Percentiles rank a stretch among this genome's conserved stretches.
phyloP scores from a whole-genome alignment of 2,113 vertebrate species.

The Melanocharis versteri region DNA sequence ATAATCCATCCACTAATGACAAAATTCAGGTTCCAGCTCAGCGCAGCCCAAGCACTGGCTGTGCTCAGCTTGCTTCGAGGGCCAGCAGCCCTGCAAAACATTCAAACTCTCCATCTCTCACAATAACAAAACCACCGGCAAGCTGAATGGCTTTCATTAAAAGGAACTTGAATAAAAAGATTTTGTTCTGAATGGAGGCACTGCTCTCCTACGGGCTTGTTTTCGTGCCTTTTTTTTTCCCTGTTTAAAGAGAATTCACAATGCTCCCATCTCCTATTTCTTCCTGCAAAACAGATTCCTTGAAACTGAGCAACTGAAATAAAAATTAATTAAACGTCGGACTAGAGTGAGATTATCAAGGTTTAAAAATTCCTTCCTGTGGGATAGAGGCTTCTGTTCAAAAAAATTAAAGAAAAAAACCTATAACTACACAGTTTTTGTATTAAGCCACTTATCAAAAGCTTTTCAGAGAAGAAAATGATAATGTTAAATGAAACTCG shows the following conservation, averaged over 20 bases:
- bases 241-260: neutral
- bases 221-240: neutral
- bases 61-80: neutral
- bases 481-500: neutral
- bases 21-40: neutral
- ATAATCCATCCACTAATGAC: neutral
- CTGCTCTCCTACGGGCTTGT: neutral
- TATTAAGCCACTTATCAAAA: slow-evolving; percentile 12
- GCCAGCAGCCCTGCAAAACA: neutral
- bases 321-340: slow-evolving; percentile 44
- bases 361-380: neutral
- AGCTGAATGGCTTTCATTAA: neutral
- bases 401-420: neutral
- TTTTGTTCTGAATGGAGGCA: neutral
- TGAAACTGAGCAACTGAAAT: slow-evolving; percentile 11
- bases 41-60: neutral
- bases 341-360: neutral
- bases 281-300: neutral
- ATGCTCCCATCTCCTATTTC: neutral
- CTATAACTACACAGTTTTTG: neutral
- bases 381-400: neutral
- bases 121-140: neutral
- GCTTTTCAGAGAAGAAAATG: neutral
- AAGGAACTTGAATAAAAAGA: neutral
- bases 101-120: neutral